Evolutionary conservation across 2,797 vertebrate genomes (phyloP), one percentile per base, ranked within the genome.

Genomic region (Pseudopleuronectes americanus): DNA sequence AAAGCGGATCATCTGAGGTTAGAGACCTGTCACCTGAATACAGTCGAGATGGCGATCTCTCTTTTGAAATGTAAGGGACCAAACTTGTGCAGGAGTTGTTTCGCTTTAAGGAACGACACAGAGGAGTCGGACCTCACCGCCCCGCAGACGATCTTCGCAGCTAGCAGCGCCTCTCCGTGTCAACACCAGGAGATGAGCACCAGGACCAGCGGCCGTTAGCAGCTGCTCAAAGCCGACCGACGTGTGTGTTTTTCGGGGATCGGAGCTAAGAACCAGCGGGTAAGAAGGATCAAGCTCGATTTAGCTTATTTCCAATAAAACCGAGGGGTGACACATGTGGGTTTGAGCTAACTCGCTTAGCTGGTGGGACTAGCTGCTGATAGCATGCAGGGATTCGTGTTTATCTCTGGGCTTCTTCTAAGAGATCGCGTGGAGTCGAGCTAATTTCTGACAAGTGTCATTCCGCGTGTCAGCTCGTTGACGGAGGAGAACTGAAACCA

Each of bases 111-210:
- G 31, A 33, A 33, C 31, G 1, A 33, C 31, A 8, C 8, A 2
- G 7, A 8, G 8, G 56, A 76, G 70, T 12, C 3, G 28, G 1
- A 2, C 26, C 1, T 67, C 52, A 0, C 10, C 31, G 0, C 0
- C 6, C 0, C 0, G 1, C 7, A 67, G 47, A 80, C 76, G 82
- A 90, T 87, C 86, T 92, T 58, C 8, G 71, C 4, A 8, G 12
- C 0, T 45, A 61, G 68, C 80, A 1, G 54, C 2, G 9, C 19
- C 43, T 19, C 48, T 49, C 71, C 22, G 72, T 79, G 77, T 87
- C 84, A 89, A 89, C 84, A 79, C 52, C 45, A 49, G 53, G 31
- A 63, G 65, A 64, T 60, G 68, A 74, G 38, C n/a, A 8, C 24
- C 49, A 31, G 67, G 58, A 71, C n/a, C 58, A 12, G 67, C 60